These are phyloP conservation scores for Apodemia hepburni DNA, from an alignment of 2,888 invertebrate species.

Conservation along the genomic window DNA sequence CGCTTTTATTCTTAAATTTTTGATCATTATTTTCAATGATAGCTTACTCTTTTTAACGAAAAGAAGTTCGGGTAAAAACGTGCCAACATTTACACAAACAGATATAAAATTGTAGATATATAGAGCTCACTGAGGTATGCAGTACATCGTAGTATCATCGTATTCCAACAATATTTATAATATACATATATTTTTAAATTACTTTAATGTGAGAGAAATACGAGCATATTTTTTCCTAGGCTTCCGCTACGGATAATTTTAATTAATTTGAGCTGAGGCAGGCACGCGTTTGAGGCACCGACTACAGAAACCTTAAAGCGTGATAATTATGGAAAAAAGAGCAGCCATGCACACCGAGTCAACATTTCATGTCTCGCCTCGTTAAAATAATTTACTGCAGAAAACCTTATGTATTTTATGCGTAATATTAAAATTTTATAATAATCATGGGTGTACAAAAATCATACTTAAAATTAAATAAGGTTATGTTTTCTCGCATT, in stretches of 20 bases:
- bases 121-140: too few relatives aligned
- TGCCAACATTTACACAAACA: too few relatives aligned
- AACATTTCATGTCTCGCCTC: neutral
- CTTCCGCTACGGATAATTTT: slow-evolving; percentile 8
- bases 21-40: too few relatives aligned
- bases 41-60: too few relatives aligned
- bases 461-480: too few relatives aligned
- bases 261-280: slow-evolving; percentile 5
- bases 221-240: neutral
- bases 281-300: slow-evolving; percentile 4
- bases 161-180: too few relatives aligned
- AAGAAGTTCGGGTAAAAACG: too few relatives aligned
- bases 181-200: too few relatives aligned
- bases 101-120: too few relatives aligned
- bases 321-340: slow-evolving; percentile 8
- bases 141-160: too few relatives aligned
- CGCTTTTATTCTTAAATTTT: too few relatives aligned
- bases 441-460: neutral
- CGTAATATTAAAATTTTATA: neutral
- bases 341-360: slow-evolving; percentile 2
- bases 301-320: neutral
- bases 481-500: too few relatives aligned
- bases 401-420: neutral
- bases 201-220: neutral
- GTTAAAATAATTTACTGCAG: slow-evolving; percentile 9